Evolutionary conservation across 2,797 vertebrate species (phyloP), one percentile per base, ranked within the genome.

Genomic region (Sebastolobus alascanus): DNA sequence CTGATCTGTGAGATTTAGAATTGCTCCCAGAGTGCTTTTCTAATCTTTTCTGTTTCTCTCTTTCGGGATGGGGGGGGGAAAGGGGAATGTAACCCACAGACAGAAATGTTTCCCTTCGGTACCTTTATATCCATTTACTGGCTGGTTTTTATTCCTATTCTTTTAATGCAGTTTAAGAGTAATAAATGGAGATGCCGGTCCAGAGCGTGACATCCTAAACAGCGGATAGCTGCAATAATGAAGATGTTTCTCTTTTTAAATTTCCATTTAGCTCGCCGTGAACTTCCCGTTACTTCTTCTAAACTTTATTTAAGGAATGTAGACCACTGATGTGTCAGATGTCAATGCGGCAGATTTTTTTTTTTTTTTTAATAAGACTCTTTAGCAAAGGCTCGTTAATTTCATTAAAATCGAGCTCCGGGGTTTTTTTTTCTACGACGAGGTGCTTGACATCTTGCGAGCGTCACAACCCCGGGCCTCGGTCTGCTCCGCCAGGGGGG

Each of bases 1-100:
- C 90, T 92, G 92, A 94, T 94, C 87, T 89, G 90, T 76, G 87
- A 92, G 91, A 94, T 93, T 93, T 89, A 84, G 82, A 90, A 93
- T 91, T 82, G 87, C 91, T 92, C 91, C 91, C 89, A 60, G 73
- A 92, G 91, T 85, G 91, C 89, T 90, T 86, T 90, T 93, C 86
- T 90, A 90, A 91, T 94, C 90, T 92, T 70, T 70, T 70, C 77
- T 81, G 12, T 50, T 68, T 40, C 50, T 40, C 22, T 67, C 80
- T 83, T 90, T 77, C 68, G 2, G 50, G 18, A 35, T 6, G 16
- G 14, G 9, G 25, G 10, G 37, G 29, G 4, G 8, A 20, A 52
- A 83, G 72, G 78, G 84, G 76, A 87, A 90, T 86, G 86, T 89
- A 90, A 89, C 85, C 86, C 40, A 9, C 78, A 83, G 86, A 88